Percentiles rank a stretch among this genome's conserved stretches.
Conservation (phyloP, 1,140 invertebrate genomes). For the Lysiphlebus fabarum region DNA sequence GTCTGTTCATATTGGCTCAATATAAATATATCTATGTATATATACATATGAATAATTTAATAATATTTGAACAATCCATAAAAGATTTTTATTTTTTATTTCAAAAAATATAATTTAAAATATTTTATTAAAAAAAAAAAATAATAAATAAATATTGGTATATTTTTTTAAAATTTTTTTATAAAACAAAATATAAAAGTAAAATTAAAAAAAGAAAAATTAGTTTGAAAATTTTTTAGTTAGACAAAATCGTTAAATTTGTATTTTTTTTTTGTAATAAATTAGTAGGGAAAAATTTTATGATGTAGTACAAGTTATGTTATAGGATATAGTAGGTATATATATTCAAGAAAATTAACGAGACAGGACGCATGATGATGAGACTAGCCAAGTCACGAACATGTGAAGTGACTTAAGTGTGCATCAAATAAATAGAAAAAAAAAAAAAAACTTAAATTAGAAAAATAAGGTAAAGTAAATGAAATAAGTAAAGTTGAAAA, state of each 20-base stretch:
- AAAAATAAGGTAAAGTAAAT: no score
- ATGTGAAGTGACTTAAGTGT: background rate
- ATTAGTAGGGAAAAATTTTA: slow-evolving; percentile 1
- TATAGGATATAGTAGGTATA: slow-evolving; percentile 4
- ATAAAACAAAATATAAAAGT: background rate
- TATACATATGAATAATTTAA: background rate
- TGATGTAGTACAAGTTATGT: background rate
- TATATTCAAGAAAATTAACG: slow-evolving; percentile 23
- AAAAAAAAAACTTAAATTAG: no score
- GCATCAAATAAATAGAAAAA: no score
- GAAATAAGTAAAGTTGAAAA: background rate
- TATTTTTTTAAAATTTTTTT: no score
- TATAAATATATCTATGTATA: no score
- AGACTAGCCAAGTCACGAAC: slow-evolving; percentile 20
- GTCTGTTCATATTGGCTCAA: no score
- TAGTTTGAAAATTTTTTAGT: no score
- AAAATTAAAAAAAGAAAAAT: background rate
- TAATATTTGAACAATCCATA: slow-evolving; percentile 7
- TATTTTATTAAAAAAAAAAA: no score
- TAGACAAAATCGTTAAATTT: no score
- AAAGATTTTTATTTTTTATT: background rate
- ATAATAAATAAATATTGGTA: no score
- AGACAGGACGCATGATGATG: slow-evolving; percentile 20
- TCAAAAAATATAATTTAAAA: background rate
- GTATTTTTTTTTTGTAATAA: no score